Base-by-base conservation (phyloP, 2,113 vertebrate genomes). In the Haemorhous mexicanus region DNA sequence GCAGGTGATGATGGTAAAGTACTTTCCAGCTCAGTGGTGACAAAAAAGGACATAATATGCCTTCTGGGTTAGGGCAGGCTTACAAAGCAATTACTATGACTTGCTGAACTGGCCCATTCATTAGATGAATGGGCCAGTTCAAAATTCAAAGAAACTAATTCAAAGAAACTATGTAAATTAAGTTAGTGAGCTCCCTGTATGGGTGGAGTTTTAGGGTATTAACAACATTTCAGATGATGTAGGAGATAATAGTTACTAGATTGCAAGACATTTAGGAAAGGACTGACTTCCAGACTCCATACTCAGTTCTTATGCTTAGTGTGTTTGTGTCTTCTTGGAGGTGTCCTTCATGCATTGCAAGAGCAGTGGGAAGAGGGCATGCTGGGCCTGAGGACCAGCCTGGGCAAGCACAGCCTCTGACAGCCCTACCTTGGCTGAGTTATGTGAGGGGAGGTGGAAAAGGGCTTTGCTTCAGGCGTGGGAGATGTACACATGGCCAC, bases 131-230 rank as follows among this genome's bases (percentile, higher is more conserved):
- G n/a, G n/a, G n/a, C n/a, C n/a, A n/a, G n/a, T n/a, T n/a, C n/a
- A n/a, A n/a, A n/a, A n/a, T n/a, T n/a, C n/a, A n/a, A n/a, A n/a
- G n/a, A n/a, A n/a, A n/a, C 53, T 61, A 67, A 75, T 76, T 84
- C 5, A 73, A 76, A 67, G 50, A 80, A 86, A 53, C 8, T 0
- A 13, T 58, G 26, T 77, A 64, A 89, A 68, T 52, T 24, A 43
- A 69, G 56, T 46, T 63, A 86, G 21, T 0, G 0, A 85, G 26
- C 44, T 84, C 72, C 0, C 0, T 32, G 4, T 33, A 27, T 49
- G 28, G 19, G 5, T 35, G 23, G 56, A 4, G 4, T 64, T 74
- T 74, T 64, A 59, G 56, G 22, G 20, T 10, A 4, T 41, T 37
- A 7, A 17, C 0, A 1, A 5, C 44, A 44, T 56, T 82, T 87